Evolutionary conservation across 2,113 vertebrate genomes (phyloP), one percentile per base, ranked within the genome.

Genomic region (Dicrurus megarhynchus): DNA sequence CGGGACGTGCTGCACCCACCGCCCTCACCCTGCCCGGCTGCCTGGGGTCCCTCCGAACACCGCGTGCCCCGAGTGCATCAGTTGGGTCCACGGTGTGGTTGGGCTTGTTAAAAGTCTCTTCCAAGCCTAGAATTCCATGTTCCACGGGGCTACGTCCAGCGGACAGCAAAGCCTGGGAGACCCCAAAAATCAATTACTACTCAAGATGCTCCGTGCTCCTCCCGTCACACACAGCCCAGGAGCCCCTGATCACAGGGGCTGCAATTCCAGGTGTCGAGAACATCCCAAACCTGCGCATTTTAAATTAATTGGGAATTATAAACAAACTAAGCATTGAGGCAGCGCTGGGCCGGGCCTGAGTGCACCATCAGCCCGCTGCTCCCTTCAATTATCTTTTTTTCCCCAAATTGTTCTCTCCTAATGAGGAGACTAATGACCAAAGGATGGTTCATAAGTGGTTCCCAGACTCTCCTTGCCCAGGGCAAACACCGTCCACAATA

Each of bases 401-500:
- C 70, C 91, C 42, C 73, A 13, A 84, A 95, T 97, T 97, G 97
- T 97, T 91, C 94, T 93, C 91, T 30, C 96, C 98, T 99, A 99
- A 99, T 99, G 99, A 98, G 98, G 98, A 98, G 93, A 92, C 97
- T 97, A 98, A 98, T 97, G 97, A 97, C 97, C 93, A 95, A 95
- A 96, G 96, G 96, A 97, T 84, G 97, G 97, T 96, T 97, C 96
- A 95, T 95, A 96, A 96, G 96, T 96, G 96, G 98, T 98, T 98
- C 98, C 98, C 98, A 98, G 98, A 97, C 98, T 98, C 97, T 97
- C 94, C 93, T 97, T 84, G 97, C 98, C 97, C 96, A 97, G 95
- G 97, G 97, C 96, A 93, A 97, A 96, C 95, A 95, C 92, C 93
- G 57, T 84, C 97, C 96, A 98, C 98, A 98, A 98, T 98, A 98